Base-by-base conservation (phyloP, 2,888 invertebrate species). In the Ophioninae sp. region DNA sequence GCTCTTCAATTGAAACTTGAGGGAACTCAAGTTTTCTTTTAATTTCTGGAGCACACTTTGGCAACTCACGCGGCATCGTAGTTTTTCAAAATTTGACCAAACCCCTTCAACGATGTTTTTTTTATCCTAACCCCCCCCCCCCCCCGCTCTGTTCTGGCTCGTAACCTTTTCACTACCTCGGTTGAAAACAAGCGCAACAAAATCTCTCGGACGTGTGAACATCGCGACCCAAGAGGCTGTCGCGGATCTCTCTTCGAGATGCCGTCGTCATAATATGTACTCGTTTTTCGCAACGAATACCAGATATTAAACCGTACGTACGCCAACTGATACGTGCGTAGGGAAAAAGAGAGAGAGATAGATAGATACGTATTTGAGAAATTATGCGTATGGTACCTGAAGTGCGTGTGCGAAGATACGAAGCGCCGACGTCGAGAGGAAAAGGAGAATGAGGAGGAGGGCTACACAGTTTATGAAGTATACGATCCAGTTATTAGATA, bases 171-270 rank as follows among this genome's bases (percentile, higher is more conserved):
- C 68, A 20, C n/a, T 37, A 9, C n/a, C 37, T 65, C 65, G 23
- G 10, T 13, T 17, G 67, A 3, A 10, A 85, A 88, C 86, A 87
- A 86, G 87, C 88, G 87, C 86, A 78, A 79, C 81, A 89, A 89
- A 90, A 90, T 88, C 86, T 84, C 84, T 86, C 86, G 88, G 87
- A 91, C 90, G 90, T 91, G 91, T 91, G 91, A 91, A 91, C 91
- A 90, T 79, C 87, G 89, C 90, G 90, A 90, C 89, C 90, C 81
- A 82, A 83, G 77, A 84, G 84, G 78, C 71, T 30, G 85, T 86
- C 82, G 86, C 86, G 85, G 80, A 30, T 30, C 86, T 79, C 74
- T 74, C 44, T 69, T 74, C 65, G 77, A 51, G 10, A 44, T 13
- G 8, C 30, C 44, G 44, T 44, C 83, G 68, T 83, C 83, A 59